A percentile compares a stretch with the other conserved stretches of the same genome.
phyloP scores from a whole-genome alignment of 2,888 invertebrate genomes.

The Nyleta sp. region DNA sequence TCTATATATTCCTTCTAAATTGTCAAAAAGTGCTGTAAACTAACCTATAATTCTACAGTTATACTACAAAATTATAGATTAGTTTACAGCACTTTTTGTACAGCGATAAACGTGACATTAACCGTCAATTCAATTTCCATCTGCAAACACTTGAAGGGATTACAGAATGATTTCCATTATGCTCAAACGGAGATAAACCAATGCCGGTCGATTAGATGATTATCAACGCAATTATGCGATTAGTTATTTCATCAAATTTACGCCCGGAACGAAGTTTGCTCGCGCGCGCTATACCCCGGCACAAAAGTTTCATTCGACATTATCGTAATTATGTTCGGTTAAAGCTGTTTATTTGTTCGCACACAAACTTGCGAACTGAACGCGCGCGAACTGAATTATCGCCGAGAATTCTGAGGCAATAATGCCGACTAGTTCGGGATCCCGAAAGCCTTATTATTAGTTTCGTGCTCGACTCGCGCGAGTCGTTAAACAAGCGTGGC shows the following conservation, averaged over 20 bases:
- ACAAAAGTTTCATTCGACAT: slow-evolving; percentile 23
- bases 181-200: too few relatives aligned
- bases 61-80: too few relatives aligned
- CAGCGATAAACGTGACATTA: too few relatives aligned
- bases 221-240: slow-evolving; percentile 10
- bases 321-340: slow-evolving; percentile 21
- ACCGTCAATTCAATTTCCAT: too few relatives aligned
- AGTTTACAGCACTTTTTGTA: too few relatives aligned
- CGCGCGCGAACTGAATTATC: slow-evolving; percentile 2
- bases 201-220: background rate
- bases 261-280: background rate
- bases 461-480: background rate
- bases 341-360: slow-evolving; percentile 20
- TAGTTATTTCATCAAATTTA: slow-evolving; percentile 10
- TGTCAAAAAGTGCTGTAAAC: too few relatives aligned
- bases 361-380: slow-evolving; percentile 12
- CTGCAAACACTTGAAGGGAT: background rate
- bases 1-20: too few relatives aligned
- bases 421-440: background rate
- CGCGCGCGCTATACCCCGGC: background rate
- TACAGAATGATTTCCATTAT: too few relatives aligned
- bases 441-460: slow-evolving; percentile 10
- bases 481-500: background rate
- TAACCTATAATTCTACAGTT: too few relatives aligned
- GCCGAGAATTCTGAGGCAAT: slow-evolving; percentile 19